These are phyloP conservation scores for Aplodontia rufa DNA, from an alignment of 2,113 vertebrate genomes.

Conservation along the genomic window DNA sequence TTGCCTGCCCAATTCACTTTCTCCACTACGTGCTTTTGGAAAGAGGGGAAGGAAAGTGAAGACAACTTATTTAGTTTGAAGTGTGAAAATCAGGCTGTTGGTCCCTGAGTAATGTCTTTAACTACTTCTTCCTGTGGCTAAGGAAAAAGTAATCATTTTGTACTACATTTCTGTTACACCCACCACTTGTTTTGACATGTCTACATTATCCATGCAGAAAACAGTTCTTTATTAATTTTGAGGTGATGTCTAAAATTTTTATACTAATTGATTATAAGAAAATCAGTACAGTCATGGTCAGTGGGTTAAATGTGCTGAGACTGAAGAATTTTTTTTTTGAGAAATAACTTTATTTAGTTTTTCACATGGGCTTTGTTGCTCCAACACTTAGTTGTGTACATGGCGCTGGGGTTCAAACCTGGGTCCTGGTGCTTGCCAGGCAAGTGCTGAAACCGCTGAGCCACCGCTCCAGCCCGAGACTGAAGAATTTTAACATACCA, in stretches of 20 bases:
- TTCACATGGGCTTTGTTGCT: no score
- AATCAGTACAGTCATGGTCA: neutral
- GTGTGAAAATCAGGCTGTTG: neutral
- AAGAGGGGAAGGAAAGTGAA: neutral
- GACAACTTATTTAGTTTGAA: neutral
- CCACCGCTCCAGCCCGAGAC: no score
- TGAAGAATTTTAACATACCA: neutral
- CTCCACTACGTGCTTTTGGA: neutral
- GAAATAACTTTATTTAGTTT: no score
- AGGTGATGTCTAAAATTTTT: neutral
- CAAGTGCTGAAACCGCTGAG: no score
- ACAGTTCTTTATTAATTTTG: neutral
- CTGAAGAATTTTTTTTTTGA: neutral
- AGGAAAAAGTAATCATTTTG: neutral
- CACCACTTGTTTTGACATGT: slow-evolving; percentile 5
- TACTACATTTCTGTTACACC: neutral
- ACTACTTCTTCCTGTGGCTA: neutral
- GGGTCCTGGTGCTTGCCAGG: no score
- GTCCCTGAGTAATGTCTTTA: neutral
- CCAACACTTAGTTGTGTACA: no score
- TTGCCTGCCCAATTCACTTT: neutral
- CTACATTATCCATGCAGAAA: neutral
- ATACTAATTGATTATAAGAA: neutral
- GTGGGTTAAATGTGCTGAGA: neutral
- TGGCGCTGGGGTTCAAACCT: no score